phyloP scores from a whole-genome alignment of 2,888 invertebrate genomes.

The Drosophila infuscata region DNA sequence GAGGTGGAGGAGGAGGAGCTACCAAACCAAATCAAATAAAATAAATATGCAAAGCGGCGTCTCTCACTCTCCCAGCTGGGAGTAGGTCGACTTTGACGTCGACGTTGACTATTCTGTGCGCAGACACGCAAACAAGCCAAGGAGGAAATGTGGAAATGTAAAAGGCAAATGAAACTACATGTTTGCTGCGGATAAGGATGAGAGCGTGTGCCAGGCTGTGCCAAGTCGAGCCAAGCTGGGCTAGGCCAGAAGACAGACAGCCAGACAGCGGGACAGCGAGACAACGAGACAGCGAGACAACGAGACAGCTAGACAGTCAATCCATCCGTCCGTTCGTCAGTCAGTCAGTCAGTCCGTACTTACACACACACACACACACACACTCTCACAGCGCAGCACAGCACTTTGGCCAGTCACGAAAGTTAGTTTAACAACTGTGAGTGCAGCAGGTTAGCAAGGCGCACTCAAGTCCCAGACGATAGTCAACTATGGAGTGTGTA shows the following conservation, averaged over 20 bases:
- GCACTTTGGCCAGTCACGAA: constrained; percentile 76
- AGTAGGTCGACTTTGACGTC: constrained; percentile 66
- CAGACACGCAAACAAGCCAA: constrained; percentile 69
- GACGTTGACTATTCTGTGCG: constrained; percentile 33
- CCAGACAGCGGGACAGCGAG: constrained; percentile 32
- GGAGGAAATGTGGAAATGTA: constrained; percentile 74
- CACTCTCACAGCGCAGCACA: constrained; percentile 22
- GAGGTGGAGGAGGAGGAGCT: constrained; percentile 10
- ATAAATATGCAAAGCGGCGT: constrained; percentile 78
- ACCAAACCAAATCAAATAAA: constrained; percentile 72
- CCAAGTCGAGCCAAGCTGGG: constrained; percentile 44
- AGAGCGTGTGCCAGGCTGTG: constrained; percentile 58
- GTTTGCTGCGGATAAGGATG: constrained; percentile 23
- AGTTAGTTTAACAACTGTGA: constrained; percentile 69
- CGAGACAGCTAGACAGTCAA: background rate
- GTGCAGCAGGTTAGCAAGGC: constrained; percentile 70
- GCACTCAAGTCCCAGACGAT: constrained; percentile 62
- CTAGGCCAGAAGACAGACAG: constrained; percentile 20
- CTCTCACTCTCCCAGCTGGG: constrained; percentile 30
- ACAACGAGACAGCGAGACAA: constrained; percentile 17
- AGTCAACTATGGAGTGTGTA: constrained; percentile 51
- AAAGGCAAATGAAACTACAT: constrained; percentile 78
- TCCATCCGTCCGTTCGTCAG: background rate
- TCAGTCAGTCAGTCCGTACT: background rate
- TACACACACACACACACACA: too few relatives aligned